Conservation (phyloP, 2,113 vertebrate species). For the Hypanus sabinus region DNA sequence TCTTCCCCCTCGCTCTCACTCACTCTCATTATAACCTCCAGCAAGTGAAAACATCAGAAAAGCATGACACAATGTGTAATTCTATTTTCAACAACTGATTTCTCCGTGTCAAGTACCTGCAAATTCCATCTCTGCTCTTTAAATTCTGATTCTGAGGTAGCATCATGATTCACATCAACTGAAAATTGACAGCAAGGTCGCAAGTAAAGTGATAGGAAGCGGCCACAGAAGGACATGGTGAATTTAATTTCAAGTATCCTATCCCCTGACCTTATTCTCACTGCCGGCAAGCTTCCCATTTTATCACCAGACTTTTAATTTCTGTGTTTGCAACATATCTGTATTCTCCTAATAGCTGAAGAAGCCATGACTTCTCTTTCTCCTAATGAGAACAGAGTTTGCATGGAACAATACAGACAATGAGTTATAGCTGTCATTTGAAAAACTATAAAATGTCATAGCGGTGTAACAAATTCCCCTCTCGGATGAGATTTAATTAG, state of each 20-base stretch:
- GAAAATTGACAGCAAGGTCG: too few relatives aligned
- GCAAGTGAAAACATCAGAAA: too few relatives aligned
- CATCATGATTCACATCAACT: not conserved
- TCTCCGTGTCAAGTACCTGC: not conserved
- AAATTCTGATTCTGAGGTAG: not conserved
- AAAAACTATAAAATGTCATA: not conserved
- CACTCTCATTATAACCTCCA: too few relatives aligned
- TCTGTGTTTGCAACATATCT: not conserved
- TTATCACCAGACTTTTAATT: not conserved
- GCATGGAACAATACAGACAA: not conserved
- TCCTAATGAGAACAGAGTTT: not conserved
- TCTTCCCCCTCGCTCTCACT: too few relatives aligned
- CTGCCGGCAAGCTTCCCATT: too few relatives aligned
- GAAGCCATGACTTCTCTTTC: not conserved
- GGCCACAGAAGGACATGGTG: too few relatives aligned
- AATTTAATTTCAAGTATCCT: too few relatives aligned
- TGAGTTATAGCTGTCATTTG: slow-evolving; percentile 2
- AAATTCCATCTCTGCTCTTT: not conserved
- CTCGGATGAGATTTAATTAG: not conserved
- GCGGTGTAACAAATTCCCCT: not conserved
- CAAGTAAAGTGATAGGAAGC: too few relatives aligned
- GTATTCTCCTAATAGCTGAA: not conserved
- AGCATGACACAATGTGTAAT: too few relatives aligned
- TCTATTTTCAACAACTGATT: too few relatives aligned
- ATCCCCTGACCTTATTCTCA: too few relatives aligned